Evolutionary conservation across 2,113 vertebrate species (phyloP).

Genomic region (Pogonocichla stellata): DNA sequence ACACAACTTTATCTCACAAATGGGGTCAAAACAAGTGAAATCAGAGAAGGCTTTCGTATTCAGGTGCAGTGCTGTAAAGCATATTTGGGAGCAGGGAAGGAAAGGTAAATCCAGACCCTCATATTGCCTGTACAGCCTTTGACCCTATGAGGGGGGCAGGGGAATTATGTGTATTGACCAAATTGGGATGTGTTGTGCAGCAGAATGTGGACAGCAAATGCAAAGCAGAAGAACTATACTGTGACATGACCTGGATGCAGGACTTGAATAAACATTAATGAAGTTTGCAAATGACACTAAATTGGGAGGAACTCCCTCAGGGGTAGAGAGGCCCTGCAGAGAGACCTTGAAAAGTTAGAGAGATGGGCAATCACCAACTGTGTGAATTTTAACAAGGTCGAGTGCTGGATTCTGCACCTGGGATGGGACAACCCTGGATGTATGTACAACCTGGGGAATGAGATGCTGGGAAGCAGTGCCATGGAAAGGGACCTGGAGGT

Average conservation of each 20-base stretch:
- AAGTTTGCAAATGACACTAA: background rate
- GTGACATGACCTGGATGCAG: background rate
- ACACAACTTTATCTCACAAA: conserved; percentile 29
- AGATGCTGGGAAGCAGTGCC: background rate
- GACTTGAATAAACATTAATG: background rate
- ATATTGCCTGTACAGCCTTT: background rate
- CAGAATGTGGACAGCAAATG: background rate
- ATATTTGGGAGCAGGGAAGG: background rate
- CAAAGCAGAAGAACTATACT: background rate
- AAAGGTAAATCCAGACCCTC: background rate
- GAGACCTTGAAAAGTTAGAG: background rate
- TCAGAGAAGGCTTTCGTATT: background rate
- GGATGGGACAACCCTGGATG: background rate
- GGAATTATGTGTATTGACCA: background rate
- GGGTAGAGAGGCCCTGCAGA: background rate
- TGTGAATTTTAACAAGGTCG: background rate
- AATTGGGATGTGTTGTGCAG: background rate
- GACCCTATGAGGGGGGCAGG: too few species aligned
- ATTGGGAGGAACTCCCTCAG: background rate
- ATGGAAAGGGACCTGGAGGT: background rate
- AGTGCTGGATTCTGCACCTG: background rate
- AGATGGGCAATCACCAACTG: background rate
- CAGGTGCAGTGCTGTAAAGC: background rate
- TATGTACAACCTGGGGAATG: background rate
- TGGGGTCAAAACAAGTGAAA: background rate